Conservation (phyloP, 2,113 vertebrate species). For the Girardinichthys multiradiatus region DNA sequence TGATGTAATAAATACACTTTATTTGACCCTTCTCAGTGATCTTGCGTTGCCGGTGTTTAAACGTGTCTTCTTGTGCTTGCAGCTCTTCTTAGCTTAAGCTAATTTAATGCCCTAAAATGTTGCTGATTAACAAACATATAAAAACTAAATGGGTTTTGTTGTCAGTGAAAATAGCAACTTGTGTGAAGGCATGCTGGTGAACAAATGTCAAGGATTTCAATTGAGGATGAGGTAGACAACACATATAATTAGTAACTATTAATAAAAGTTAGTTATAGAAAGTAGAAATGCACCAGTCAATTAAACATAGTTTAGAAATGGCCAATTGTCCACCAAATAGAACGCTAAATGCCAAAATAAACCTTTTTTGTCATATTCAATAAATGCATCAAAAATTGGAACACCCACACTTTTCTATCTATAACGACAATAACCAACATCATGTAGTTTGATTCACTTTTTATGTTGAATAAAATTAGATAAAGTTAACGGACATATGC, state of each 20-base stretch:
- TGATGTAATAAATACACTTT: background rate
- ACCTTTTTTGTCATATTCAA: no score
- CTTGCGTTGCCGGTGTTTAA: constrained; percentile 4
- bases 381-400: no score
- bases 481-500: no score
- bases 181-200: background rate
- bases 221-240: constrained; percentile 9
- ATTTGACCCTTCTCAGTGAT: background rate
- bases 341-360: no score
- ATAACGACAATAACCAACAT: no score
- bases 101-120: constrained; percentile 6
- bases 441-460: no score
- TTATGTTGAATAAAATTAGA: no score
- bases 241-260: background rate
- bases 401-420: no score
- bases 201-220: constrained; percentile 11
- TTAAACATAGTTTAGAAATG: no score
- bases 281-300: constrained; percentile 15
- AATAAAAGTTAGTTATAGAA: constrained; percentile 11
- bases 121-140: background rate
- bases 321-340: no score
- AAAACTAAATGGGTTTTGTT: no score
- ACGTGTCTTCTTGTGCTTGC: background rate
- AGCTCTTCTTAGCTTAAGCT: constrained; percentile 3
- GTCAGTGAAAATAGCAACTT: background rate